Evolutionary conservation across 2,113 vertebrate species (phyloP).

Genomic region (Siniperca chuatsi): DNA sequence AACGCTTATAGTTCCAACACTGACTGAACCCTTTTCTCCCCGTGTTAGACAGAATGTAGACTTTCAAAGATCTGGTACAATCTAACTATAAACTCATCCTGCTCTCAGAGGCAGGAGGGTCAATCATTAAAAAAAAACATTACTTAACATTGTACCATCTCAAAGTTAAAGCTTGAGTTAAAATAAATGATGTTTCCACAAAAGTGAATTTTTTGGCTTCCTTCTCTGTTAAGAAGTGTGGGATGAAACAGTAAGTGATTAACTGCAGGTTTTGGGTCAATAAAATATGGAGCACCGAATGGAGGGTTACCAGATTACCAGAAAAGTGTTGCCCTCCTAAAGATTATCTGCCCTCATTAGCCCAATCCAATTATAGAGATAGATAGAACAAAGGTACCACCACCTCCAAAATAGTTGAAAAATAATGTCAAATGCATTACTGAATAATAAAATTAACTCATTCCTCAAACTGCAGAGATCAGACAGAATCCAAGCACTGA

Average conservation of each 20-base stretch:
- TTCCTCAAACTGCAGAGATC: neutral
- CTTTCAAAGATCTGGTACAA: neutral
- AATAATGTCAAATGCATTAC: neutral
- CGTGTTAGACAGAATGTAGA: neutral
- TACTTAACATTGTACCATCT: neutral
- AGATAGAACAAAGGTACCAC: slow-evolving; percentile 37
- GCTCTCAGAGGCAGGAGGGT: slow-evolving; percentile 7
- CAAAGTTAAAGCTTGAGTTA: slow-evolving; percentile 7
- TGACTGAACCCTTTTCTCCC: neutral
- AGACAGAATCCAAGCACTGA: neutral
- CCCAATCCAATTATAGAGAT: slow-evolving; percentile 21
- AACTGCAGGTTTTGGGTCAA: slow-evolving; percentile 13
- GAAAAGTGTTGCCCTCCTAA: neutral
- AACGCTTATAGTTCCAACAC: slow-evolving; percentile 5
- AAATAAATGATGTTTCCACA: slow-evolving; percentile 9
- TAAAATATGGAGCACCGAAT: neutral
- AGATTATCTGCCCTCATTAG: slow-evolving; percentile 31
- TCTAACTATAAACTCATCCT: neutral
- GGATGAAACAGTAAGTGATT: slow-evolving; percentile 18
- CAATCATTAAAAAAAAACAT: slow-evolving; percentile 6
- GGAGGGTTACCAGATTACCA: neutral
- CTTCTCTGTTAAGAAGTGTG: neutral
- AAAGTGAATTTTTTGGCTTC: neutral
- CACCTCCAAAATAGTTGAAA: neutral
- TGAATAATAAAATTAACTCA: neutral